phyloP scores from a whole-genome alignment of 2,113 vertebrate species.

The Nasalis larvatus region DNA sequence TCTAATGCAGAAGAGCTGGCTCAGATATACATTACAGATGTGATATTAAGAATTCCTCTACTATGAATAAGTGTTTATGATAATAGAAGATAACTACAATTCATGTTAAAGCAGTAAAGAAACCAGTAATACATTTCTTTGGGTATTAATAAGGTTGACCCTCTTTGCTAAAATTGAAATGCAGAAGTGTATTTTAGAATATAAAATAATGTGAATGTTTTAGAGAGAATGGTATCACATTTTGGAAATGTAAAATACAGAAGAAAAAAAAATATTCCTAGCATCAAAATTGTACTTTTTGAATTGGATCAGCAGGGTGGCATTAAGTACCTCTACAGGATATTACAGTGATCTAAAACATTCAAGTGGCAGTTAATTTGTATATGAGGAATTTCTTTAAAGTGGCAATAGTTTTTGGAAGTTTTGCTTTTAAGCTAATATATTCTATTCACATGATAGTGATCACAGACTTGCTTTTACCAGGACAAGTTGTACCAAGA shows the following conservation, averaged over 20 bases:
- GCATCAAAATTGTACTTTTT: neutral
- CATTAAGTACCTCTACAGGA: neutral
- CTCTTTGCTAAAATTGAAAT: constrained; percentile 40
- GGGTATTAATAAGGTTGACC: constrained; percentile 33
- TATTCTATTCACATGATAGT: neutral
- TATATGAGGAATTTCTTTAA: neutral
- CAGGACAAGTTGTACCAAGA: neutral
- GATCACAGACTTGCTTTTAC: neutral
- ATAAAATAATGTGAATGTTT: neutral
- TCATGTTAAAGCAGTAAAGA: constrained; percentile 17
- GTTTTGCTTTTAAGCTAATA: neutral
- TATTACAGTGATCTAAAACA: neutral
- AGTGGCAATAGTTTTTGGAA: neutral
- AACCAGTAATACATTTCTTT: neutral
- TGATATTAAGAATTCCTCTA: neutral
- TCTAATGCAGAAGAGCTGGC: constrained; percentile 2
- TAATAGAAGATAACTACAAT: constrained; percentile 27
- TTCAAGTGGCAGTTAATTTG: neutral
- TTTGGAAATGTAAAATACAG: neutral
- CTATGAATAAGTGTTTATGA: neutral
- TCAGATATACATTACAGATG: neutral
- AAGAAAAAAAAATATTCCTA: neutral
- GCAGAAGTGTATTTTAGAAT: neutral
- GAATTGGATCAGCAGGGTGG: neutral
- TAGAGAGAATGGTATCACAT: neutral